Evolutionary conservation across 2,113 vertebrate genomes (phyloP), one percentile per base, ranked within the genome.

Genomic region (Cynocephalus volans): DNA sequence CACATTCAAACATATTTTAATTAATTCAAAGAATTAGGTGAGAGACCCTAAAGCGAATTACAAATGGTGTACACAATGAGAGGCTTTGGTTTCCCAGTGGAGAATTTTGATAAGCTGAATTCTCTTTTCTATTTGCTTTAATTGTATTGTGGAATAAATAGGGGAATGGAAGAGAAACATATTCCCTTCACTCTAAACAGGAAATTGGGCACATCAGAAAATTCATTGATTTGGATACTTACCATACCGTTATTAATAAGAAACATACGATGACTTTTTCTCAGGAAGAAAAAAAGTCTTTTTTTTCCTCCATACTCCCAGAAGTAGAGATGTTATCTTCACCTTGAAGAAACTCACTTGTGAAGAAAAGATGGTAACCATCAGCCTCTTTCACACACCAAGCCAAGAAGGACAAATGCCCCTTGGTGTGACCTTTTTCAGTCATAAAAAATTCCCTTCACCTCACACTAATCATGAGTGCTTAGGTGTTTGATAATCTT

Each of bases 1-100:
- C 98, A 98, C 97, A 98, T 96, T 97, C 97, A 98, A 98, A 97
- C 93, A 81, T 96, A 98, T 97, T 98, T 98, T 98, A 98, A 98
- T 98, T 98, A 98, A 98, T 98, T 98, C 97, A 98, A 98, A 98
- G 96, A 98, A 98, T 97, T 98, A 98, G 98, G 98, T 98, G 98
- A 98, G 93, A 97, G 95, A 98, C 96, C 98, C 98, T 98, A 98
- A 98, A 98, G 98, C 98, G 98, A 98, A 98, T 98, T 98, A 98
- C 96, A 98, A 98, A 98, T 93, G 94, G 97, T 97, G 88, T 98
- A 96, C 96, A 98, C 98, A 98, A 97, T 93, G 81, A 97, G 96
- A 98, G 87, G 67, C 97, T 97, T 50, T 95, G 94, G 97, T 98
- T 98, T 98, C 98, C 98, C 98, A 96, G 76, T 92, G 97, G 98